Evolutionary conservation across 2,888 invertebrate species (phyloP).

Genomic region (Latheticus oryzae): DNA sequence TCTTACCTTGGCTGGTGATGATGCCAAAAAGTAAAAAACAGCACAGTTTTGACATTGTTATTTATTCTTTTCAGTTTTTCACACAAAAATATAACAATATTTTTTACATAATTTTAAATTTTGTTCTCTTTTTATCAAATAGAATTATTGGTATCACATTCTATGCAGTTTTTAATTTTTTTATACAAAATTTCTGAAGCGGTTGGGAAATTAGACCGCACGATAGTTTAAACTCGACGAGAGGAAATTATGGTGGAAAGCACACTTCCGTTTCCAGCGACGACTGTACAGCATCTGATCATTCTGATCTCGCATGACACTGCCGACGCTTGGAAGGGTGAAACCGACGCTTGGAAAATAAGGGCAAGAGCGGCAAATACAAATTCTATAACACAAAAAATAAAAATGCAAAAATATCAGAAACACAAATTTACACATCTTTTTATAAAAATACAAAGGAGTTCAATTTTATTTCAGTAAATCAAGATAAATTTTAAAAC

Average conservation of each 20-base stretch:
- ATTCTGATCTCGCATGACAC: conserved; percentile 31
- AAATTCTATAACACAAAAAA: no score
- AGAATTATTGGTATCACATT: background rate
- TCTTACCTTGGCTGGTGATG: conserved; percentile 33
- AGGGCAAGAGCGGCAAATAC: conserved; percentile 18
- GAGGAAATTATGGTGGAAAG: conserved; percentile 14
- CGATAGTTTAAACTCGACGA: conserved; percentile 22
- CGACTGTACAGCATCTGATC: conserved; percentile 39
- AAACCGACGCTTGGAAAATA: conserved; percentile 24
- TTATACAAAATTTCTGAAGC: conserved; percentile 1
- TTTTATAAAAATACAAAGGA: no score
- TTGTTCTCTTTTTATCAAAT: conserved; percentile 1
- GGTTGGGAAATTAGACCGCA: no score
- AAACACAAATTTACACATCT: no score
- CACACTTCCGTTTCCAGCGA: conserved; percentile 31
- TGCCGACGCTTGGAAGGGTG: conserved; percentile 35
- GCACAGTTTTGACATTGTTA: conserved; percentile 25
- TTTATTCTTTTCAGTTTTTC: conserved; percentile 1
- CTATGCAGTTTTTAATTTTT: conserved; percentile 2
- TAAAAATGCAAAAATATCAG: no score
- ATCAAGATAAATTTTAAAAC: no score
- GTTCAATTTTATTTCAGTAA: no score
- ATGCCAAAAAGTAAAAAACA: conserved; percentile 31
- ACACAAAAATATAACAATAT: no score
- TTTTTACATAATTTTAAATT: no score